Evolutionary conservation across 2,113 vertebrate species (phyloP).

Genomic region (Ameiurus melas): DNA sequence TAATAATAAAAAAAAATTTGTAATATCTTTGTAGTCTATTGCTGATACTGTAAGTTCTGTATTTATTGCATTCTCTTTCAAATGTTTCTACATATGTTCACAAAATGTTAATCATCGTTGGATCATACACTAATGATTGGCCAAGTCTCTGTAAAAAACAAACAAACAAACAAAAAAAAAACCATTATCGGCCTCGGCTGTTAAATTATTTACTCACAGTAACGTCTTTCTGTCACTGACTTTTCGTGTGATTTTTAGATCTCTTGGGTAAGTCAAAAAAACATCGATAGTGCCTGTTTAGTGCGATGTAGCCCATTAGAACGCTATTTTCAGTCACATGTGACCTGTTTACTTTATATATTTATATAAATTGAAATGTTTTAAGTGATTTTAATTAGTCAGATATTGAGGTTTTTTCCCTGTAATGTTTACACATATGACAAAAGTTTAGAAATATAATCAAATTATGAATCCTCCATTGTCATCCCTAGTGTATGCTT

Average conservation of each 20-base stretch:
- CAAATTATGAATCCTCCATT: neutral
- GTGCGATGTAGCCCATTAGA: neutral
- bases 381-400: neutral
- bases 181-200: neutral
- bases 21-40: neutral
- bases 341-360: neutral
- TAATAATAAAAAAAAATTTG: neutral
- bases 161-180: neutral
- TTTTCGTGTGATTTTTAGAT: neutral
- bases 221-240: neutral
- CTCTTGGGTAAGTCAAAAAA: neutral
- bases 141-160: neutral
- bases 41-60: neutral
- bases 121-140: neutral
- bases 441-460: neutral
- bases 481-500: neutral
- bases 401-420: neutral
- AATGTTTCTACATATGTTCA: neutral
- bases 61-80: neutral
- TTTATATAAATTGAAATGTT: neutral
- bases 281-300: neutral
- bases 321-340: neutral
- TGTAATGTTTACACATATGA: neutral
- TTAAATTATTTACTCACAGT: neutral
- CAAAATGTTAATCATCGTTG: neutral